phyloP scores from a whole-genome alignment of 2,797 vertebrate species.

The Ctenosaura bakeri region DNA sequence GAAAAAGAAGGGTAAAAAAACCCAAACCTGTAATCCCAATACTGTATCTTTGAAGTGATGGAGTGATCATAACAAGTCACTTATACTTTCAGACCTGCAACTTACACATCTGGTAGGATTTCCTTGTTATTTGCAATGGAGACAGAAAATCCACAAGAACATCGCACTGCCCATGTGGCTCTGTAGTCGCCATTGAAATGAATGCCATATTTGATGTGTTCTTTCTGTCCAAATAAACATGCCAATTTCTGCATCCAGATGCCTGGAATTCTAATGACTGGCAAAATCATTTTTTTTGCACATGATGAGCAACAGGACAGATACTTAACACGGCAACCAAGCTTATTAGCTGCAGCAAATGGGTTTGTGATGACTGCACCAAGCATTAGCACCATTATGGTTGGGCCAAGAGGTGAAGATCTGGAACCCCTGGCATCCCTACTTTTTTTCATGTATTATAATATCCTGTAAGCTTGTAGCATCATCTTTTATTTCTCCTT shows the following conservation, averaged over 20 bases:
- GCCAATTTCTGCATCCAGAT: not conserved
- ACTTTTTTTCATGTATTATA: no score
- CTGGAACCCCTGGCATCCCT: not conserved
- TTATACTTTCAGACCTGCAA: not conserved
- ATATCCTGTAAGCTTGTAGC: no score
- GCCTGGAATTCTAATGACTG: not conserved
- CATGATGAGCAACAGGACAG: not conserved
- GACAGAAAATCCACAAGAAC: not conserved
- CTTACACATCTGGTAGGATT: slow-evolving; percentile 24
- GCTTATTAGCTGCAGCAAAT: not conserved
- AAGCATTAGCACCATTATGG: not conserved
- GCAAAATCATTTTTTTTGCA: no score
- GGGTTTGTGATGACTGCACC: not conserved
- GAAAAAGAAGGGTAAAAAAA: slow-evolving; percentile 25
- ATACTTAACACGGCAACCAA: not conserved
- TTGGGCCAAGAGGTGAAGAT: not conserved
- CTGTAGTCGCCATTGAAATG: not conserved
- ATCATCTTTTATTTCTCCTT: no score
- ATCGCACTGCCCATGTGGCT: not conserved
- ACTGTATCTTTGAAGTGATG: not conserved
- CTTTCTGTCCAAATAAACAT: not conserved
- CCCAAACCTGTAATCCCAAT: slow-evolving; percentile 18
- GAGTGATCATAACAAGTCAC: not conserved
- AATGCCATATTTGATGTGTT: not conserved
- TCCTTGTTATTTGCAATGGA: slow-evolving; percentile 29